phyloP scores from a whole-genome alignment of 2,888 invertebrate species.

The Pocota personata region DNA sequence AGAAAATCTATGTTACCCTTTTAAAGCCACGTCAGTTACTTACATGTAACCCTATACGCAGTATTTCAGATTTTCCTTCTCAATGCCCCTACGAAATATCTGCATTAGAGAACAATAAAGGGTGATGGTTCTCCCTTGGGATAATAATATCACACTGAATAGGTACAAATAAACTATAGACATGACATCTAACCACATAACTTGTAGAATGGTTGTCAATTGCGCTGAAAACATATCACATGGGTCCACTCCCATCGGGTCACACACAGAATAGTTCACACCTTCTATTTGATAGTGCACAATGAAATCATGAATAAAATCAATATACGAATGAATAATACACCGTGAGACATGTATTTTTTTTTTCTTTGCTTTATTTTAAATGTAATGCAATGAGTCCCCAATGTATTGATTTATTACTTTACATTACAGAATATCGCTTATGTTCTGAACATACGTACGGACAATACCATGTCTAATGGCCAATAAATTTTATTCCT shows the following conservation, averaged over 20 bases:
- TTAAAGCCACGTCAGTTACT: no score
- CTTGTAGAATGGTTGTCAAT: constrained; percentile 22
- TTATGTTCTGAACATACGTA: background rate
- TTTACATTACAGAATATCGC: constrained; percentile 18
- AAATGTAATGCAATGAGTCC: constrained; percentile 6
- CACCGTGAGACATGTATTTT: background rate
- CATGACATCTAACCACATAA: constrained; percentile 4
- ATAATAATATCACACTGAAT: background rate
- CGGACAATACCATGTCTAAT: constrained; percentile 9
- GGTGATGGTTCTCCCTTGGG: background rate
- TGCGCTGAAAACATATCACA: background rate
- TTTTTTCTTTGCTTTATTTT: background rate
- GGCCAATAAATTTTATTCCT: constrained; percentile 16
- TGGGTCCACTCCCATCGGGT: constrained; percentile 12
- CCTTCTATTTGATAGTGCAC: constrained; percentile 29
- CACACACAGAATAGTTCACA: constrained; percentile 9
- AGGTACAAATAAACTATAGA: background rate
- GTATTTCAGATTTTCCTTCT: background rate
- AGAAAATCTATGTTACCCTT: no score
- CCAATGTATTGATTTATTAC: constrained; percentile 50
- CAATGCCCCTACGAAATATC: background rate
- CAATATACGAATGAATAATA: constrained; percentile 54
- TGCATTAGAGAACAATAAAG: background rate
- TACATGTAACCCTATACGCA: background rate
- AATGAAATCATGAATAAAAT: constrained; percentile 53